phyloP scores from a whole-genome alignment of 2,888 invertebrate genomes.

The Caradrina kadenii region DNA sequence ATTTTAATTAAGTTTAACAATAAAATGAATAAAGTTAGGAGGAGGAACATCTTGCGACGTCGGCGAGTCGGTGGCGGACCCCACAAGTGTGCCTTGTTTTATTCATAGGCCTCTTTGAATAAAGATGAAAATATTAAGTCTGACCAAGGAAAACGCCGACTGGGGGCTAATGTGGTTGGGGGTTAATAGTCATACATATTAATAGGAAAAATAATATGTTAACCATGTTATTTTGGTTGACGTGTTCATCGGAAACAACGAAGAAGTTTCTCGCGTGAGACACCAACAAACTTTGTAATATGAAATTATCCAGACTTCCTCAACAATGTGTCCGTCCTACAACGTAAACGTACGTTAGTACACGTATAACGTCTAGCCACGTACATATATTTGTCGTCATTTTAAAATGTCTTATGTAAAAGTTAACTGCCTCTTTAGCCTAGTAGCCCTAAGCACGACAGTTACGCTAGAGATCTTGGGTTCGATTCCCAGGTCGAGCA shows the following conservation, averaged over 20 bases:
- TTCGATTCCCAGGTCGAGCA: no score
- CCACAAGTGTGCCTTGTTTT: conserved; percentile 82
- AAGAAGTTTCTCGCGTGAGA: conserved; percentile 22
- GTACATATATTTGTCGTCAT: background rate
- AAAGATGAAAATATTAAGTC: conserved; percentile 90
- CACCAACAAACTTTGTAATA: conserved; percentile 29
- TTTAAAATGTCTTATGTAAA: conserved; percentile 11
- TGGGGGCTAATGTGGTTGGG: conserved; percentile 81
- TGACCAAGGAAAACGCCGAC: conserved; percentile 80
- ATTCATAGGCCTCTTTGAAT: conserved; percentile 89
- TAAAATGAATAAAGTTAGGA: conserved; percentile 83
- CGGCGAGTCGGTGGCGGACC: conserved; percentile 72
- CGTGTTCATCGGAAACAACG: conserved; percentile 24
- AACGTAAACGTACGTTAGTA: no score
- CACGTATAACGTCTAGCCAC: background rate
- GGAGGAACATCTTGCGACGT: conserved; percentile 77
- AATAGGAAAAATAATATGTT: conserved; percentile 81
- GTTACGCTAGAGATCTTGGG: no score
- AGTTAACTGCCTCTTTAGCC: no score
- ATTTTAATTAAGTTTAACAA: conserved; percentile 82
- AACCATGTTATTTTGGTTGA: conserved; percentile 59
- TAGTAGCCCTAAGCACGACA: no score
- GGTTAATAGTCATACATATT: conserved; percentile 88
- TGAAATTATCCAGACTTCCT: conserved; percentile 32
- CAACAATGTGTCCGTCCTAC: background rate